These are phyloP conservation scores for Pristionchus exspectatus DNA, from an alignment of 2,888 invertebrate species.

Conservation along the genomic window DNA sequence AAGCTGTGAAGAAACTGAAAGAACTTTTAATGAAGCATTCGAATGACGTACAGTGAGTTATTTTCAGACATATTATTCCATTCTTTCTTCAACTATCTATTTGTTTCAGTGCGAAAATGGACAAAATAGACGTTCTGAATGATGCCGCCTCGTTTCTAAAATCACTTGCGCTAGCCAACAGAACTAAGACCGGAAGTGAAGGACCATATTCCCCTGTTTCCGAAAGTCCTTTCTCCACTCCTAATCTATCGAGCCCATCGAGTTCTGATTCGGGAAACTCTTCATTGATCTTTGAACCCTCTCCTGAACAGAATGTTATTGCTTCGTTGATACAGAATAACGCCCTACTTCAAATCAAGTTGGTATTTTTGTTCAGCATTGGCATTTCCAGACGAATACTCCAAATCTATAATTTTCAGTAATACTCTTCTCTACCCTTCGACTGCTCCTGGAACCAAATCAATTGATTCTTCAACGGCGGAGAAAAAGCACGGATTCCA, in stretches of 20 bases:
- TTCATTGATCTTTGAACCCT: neutral
- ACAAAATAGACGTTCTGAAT: neutral
- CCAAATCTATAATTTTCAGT: neutral
- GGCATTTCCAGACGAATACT: neutral
- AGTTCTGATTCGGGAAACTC: neutral
- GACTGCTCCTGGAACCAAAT: neutral
- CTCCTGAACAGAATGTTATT: neutral
- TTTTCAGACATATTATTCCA: too few relatives aligned
- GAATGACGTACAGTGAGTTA: neutral
- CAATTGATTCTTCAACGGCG: neutral
- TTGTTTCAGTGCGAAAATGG: slow-evolving; percentile 10
- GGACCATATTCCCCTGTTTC: neutral
- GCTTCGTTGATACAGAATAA: neutral
- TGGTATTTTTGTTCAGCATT: neutral
- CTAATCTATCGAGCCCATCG: neutral
- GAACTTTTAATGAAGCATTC: neutral
- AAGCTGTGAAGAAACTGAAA: slow-evolving; percentile 22
- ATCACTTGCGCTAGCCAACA: neutral
- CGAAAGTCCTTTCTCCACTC: neutral
- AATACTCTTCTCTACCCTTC: neutral
- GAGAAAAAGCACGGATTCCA: neutral
- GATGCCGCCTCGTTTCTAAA: neutral
- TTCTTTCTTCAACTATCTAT: neutral
- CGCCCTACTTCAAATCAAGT: neutral
- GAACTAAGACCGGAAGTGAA: neutral